phyloP scores from a whole-genome alignment of 2,797 vertebrate genomes.

The Pygocentrus nattereri region DNA sequence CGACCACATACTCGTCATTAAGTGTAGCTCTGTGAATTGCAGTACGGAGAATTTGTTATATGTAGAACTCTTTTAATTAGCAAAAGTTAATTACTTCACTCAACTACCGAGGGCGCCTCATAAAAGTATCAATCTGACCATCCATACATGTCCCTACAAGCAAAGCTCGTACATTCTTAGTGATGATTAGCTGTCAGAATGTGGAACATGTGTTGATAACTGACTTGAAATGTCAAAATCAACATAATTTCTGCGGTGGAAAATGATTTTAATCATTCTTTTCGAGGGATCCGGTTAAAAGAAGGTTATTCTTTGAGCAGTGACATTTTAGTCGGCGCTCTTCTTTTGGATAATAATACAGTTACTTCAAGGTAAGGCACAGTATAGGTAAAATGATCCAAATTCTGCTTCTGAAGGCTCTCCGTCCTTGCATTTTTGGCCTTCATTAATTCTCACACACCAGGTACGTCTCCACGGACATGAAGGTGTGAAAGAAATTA shows the following conservation, averaged over 20 bases:
- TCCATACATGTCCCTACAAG: neutral
- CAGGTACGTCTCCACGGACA: constrained; percentile 20
- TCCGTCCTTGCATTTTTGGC: constrained; percentile 28
- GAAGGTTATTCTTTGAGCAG: neutral
- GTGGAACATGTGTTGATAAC: too few species aligned
- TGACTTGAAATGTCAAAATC: neutral
- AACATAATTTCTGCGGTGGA: neutral
- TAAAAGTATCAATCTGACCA: neutral
- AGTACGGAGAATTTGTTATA: neutral
- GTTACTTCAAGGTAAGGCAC: constrained; percentile 4
- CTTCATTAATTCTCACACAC: constrained; percentile 52
- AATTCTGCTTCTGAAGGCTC: neutral
- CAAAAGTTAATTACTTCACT: constrained; percentile 35
- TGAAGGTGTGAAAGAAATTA: constrained; percentile 50
- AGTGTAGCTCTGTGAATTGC: neutral
- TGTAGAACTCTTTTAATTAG: constrained; percentile 14
- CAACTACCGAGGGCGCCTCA: neutral
- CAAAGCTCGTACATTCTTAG: too few species aligned
- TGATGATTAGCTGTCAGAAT: too few species aligned
- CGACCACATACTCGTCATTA: neutral
- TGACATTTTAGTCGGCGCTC: constrained; percentile 1
- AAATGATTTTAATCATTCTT: neutral
- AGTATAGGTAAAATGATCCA: constrained; percentile 4
- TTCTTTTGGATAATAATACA: neutral
- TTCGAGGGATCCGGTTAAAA: constrained; percentile 1